These are phyloP conservation scores for Oryzias melastigma DNA, from an alignment of 2,113 vertebrate species.

Conservation along the genomic window DNA sequence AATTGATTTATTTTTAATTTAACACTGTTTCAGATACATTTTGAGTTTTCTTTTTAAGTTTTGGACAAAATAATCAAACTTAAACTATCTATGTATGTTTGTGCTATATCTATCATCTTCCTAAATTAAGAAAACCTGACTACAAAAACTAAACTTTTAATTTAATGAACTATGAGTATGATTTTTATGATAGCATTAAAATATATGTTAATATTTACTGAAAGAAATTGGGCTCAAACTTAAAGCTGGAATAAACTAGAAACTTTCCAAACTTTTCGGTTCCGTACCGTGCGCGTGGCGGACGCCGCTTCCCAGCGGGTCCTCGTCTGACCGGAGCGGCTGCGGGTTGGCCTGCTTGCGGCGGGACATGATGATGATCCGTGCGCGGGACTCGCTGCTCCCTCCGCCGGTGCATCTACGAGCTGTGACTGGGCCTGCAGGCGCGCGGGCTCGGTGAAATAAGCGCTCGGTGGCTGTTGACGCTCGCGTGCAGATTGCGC, in stretches of 20 bases:
- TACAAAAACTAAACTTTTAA: too few species aligned
- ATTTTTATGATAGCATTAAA: too few species aligned
- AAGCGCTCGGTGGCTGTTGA: conserved; percentile 70
- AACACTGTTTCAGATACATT: too few species aligned
- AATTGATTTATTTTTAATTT: too few species aligned
- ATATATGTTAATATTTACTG: too few species aligned
- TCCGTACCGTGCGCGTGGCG: conserved; percentile 81
- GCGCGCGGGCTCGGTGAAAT: conserved; percentile 70
- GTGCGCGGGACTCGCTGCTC: conserved; percentile 54
- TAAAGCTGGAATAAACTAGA: too few species aligned
- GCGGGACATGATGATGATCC: conserved; percentile 94
- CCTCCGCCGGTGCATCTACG: conserved; percentile 84
- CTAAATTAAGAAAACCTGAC: too few species aligned
- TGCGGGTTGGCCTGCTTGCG: conserved; percentile 96
- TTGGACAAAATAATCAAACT: too few species aligned
- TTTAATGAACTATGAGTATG: too few species aligned
- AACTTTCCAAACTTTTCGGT: background rate
- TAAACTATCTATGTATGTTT: background rate
- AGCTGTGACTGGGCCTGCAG: conserved; percentile 54
- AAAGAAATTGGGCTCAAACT: too few species aligned
- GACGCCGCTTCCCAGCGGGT: conserved; percentile 78
- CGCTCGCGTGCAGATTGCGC: conserved; percentile 85
- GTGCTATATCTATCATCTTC: background rate
- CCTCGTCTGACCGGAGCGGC: conserved; percentile 85
- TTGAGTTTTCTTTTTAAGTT: too few species aligned